Percentiles rank a stretch among this genome's conserved stretches.
phyloP scores from a whole-genome alignment of 2,888 invertebrate genomes.

The Cosmia trapezina region DNA sequence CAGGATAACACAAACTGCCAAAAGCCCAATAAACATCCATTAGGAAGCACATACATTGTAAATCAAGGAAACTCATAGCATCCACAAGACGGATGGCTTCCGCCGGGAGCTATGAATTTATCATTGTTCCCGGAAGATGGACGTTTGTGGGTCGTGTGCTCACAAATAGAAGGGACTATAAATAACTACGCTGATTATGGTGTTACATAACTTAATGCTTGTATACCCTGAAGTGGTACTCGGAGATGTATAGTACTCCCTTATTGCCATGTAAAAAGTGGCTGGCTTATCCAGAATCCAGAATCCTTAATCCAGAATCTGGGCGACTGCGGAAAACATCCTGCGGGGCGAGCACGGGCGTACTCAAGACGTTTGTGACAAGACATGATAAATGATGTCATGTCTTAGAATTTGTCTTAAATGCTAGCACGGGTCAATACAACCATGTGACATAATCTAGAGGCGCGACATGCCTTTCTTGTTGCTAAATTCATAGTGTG shows the following conservation, averaged over 20 bases:
- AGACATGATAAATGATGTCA: too few relatives aligned
- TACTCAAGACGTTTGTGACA: too few relatives aligned
- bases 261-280: not conserved
- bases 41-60: conserved; percentile 41
- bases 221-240: not conserved
- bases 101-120: conserved; percentile 64
- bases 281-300: too few relatives aligned
- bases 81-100: conserved; percentile 58
- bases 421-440: too few relatives aligned
- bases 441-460: too few relatives aligned
- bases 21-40: conserved; percentile 24
- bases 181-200: conserved; percentile 31
- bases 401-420: too few relatives aligned
- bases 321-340: not conserved
- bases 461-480: too few relatives aligned
- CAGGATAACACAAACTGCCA: conserved; percentile 7
- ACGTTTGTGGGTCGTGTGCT: conserved; percentile 59
- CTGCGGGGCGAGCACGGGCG: too few relatives aligned
- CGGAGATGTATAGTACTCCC: too few relatives aligned
- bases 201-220: not conserved
- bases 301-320: not conserved
- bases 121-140: conserved; percentile 61
- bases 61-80: conserved; percentile 54
- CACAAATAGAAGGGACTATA: conserved; percentile 34
- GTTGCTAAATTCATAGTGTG: too few relatives aligned